These are phyloP conservation scores for Cryptotis parvus DNA, from an alignment of 2,113 vertebrate genomes.

Conservation along the genomic window DNA sequence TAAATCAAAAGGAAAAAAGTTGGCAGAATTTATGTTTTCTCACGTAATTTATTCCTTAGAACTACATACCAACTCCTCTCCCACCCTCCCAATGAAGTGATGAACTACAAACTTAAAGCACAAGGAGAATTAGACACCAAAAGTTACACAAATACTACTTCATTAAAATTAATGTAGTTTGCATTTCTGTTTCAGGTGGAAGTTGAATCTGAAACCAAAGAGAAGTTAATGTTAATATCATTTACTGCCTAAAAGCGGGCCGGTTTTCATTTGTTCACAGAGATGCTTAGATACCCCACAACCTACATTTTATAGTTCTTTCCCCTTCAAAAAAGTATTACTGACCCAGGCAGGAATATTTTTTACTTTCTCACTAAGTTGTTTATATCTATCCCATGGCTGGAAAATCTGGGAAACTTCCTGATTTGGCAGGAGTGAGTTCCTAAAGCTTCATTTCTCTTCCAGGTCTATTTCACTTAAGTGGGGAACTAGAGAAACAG, in stretches of 20 bases:
- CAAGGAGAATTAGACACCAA: neutral
- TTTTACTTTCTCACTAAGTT: slow-evolving; percentile 13
- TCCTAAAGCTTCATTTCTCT: neutral
- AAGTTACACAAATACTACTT: neutral
- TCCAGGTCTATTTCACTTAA: neutral
- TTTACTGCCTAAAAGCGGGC: neutral
- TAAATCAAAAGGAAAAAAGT: neutral
- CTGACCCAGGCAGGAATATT: neutral
- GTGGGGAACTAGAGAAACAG: neutral
- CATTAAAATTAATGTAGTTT: slow-evolving; percentile 3
- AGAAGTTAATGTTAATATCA: slow-evolving; percentile 16
- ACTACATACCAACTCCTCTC: neutral
- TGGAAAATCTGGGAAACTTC: neutral
- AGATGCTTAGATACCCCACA: neutral
- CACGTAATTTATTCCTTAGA: neutral
- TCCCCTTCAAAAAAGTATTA: slow-evolving; percentile 27
- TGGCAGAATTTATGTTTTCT: neutral
- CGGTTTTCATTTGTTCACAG: slow-evolving; percentile 6
- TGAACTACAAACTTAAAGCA: slow-evolving; percentile 23
- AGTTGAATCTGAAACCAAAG: neutral
- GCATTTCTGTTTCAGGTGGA: slow-evolving; percentile 42
- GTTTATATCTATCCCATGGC: neutral
- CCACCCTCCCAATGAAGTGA: neutral
- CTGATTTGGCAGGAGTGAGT: neutral
- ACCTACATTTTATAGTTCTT: neutral